These are phyloP conservation scores for Aplochiton taeniatus DNA, from an alignment of 2,797 vertebrate genomes.

Conservation along the genomic window DNA sequence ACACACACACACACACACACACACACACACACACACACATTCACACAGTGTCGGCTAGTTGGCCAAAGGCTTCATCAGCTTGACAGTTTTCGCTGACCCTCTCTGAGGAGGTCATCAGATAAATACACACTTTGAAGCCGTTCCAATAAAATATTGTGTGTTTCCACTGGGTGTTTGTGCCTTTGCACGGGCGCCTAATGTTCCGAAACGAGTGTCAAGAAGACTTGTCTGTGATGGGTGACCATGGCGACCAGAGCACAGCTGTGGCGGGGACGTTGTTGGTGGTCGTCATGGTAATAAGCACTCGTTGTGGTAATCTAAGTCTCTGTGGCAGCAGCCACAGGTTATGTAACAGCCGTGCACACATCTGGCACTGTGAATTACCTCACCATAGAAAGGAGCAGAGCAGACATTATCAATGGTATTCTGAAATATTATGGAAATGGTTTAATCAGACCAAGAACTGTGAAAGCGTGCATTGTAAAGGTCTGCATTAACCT, in stretches of 20 bases:
- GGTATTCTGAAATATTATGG: slow-evolving; percentile 35
- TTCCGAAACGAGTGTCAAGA: slow-evolving; percentile 62
- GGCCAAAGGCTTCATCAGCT: too few species aligned
- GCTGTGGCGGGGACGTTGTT: slow-evolving; percentile 62
- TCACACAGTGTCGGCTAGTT: background rate
- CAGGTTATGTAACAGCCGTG: slow-evolving; percentile 52
- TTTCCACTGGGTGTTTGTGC: background rate
- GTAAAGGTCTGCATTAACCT: too few species aligned
- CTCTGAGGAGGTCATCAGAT: too few species aligned
- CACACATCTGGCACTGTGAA: slow-evolving; percentile 65
- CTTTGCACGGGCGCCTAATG: slow-evolving; percentile 30
- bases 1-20: slow-evolving; percentile 15
- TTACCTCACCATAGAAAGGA: slow-evolving; percentile 63
- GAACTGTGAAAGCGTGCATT: too few species aligned
- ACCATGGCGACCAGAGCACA: slow-evolving; percentile 61
- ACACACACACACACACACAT: slow-evolving; percentile 28
- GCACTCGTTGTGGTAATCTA: slow-evolving; percentile 63
- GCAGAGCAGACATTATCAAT: slow-evolving; percentile 47
- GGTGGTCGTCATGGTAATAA: slow-evolving; percentile 69
- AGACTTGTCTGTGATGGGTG: slow-evolving; percentile 62
- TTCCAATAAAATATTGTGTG: background rate
- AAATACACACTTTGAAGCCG: background rate
- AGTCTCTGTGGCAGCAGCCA: slow-evolving; percentile 40
- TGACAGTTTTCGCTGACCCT: too few species aligned
- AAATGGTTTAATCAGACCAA: too few species aligned